phyloP scores from a whole-genome alignment of 2,888 invertebrate species.

The Drosophila meridiana region DNA sequence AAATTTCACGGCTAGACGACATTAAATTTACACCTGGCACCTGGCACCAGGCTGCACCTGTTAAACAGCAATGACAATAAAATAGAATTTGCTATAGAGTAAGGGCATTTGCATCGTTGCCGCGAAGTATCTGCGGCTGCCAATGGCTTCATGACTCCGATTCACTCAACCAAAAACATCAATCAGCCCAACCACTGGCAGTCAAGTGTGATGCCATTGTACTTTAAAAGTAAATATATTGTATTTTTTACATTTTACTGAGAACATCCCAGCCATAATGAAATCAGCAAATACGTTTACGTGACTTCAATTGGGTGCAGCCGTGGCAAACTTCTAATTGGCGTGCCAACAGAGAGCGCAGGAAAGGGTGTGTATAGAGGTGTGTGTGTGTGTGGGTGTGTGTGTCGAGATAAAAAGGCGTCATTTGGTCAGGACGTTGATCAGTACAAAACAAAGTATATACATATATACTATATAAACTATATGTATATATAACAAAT shows the following conservation, averaged over 20 bases:
- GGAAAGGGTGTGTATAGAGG: constrained; percentile 51
- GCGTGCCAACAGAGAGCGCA: constrained; percentile 53
- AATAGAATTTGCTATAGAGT: constrained; percentile 19
- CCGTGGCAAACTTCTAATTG: constrained; percentile 71
- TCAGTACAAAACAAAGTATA: neutral
- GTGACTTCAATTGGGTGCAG: constrained; percentile 75
- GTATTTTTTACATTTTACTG: constrained; percentile 46
- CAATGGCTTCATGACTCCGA: constrained; percentile 26
- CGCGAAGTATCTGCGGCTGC: constrained; percentile 15
- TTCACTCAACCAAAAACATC: constrained; percentile 54
- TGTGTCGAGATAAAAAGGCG: constrained; percentile 2
- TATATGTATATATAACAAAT: neutral
- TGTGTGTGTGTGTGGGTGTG: neutral
- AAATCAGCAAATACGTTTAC: constrained; percentile 75
- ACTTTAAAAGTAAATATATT: constrained; percentile 40
- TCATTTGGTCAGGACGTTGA: constrained; percentile 26
- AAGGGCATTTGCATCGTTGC: constrained; percentile 23
- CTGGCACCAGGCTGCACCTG: constrained; percentile 43
- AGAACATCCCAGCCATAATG: constrained; percentile 58
- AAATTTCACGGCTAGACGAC: constrained; percentile 18
- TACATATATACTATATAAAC: constrained; percentile 7
- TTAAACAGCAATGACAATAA: constrained; percentile 20
- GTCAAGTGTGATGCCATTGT: constrained; percentile 48
- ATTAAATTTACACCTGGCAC: constrained; percentile 39
- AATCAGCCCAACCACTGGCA: constrained; percentile 40